Base-by-base conservation (phyloP, 2,888 invertebrate species). In the Oasisia sp. region DNA sequence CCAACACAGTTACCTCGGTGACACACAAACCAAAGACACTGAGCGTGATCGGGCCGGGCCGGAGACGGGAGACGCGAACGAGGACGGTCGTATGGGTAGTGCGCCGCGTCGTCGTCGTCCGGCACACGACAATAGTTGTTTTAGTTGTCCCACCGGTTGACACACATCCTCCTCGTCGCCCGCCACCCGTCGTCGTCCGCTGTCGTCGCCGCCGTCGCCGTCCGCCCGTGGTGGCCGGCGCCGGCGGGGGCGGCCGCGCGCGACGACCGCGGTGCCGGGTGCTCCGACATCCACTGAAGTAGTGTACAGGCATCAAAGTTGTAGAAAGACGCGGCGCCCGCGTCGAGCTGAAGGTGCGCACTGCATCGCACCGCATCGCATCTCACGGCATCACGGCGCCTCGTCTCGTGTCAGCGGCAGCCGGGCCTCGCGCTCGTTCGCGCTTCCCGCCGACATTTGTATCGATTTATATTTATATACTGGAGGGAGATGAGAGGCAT, bases 1-100 rank as follows among this genome's bases (percentile, higher is more conserved):
- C 74, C 74, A 74, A 74, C 74, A 74, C 74, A 74, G 74, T 74
- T 74, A 74, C 74, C 74, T 74, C 74, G 74, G 74, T 74, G 74
- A 74, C 74, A 19, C 27, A 74, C 74, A 74, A 74, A 74, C 74
- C 74, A 74, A 74, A 74, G 74, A 74, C 74, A 74, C 74, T 74
- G 74, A 74, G 74, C 74, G 74, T 74, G 74, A 74, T 27, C 74
- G 74, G 74, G 74, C 74, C 74, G 74, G 74, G 74, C 74, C 74
- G 74, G 74, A 74, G 74, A 74, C 74, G 74, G 74, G 74, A 38
- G 38, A 74, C n/a, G 74, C 74, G 74, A 74, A 74, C 27, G 74
- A 74, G 74, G 74, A 74, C 74, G 74, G 74, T 19, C 74, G 74
- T 38, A 38, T 38, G 38, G 38, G 38, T 74, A 27, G 27, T 74